Base-by-base conservation (phyloP, 2,113 vertebrate genomes). In the Microcebus ravelobensis region DNA sequence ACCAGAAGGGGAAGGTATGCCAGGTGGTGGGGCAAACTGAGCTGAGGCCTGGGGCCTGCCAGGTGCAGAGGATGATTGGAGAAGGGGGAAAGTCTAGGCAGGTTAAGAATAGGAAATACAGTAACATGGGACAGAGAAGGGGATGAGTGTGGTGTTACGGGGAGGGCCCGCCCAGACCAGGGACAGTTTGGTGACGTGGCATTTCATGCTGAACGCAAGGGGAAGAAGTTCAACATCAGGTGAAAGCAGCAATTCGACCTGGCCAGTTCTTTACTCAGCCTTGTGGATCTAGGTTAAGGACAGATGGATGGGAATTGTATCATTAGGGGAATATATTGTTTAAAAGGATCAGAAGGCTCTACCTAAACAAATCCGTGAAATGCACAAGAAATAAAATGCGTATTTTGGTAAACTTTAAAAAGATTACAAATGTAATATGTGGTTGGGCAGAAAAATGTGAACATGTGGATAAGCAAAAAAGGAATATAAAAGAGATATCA, bases 141-240 rank as follows among this genome's bases (percentile, higher is more conserved):
- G 2, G n/a, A 4, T 5, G 15, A 1, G 36, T 1, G 23, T 18
- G 21, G 31, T 10, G 0, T 0, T 29, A 45, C 18, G 34, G 17
- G 23, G 31, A 12, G 34, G 14, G 14, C 52, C n/a, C 23, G 0
- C 52, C n/a, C 29, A 1, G 1, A 52, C 17, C 25, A 5, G 42
- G 34, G 52, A 67, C 4, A 34, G 23, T 6, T 57, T 63, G 71
- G 63, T 73, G 34, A n/a, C 1, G 0, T 4, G 18, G 8, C 11
- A 8, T 9, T 59, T 34, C 34, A 34, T 79, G 36, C 48, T 36
- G 61, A 31, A 61, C 67, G 29, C 63, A 65, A 48, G 36, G 65
- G 13, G 36, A 4, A 36, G 52, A 34, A 29, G 14, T 2, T 15
- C 3, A 8, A 29, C 20, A 15, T 42, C 1, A 25, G 3, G 1